Conservation (phyloP, 2,113 vertebrate genomes). For the Sula dactylatra region DNA sequence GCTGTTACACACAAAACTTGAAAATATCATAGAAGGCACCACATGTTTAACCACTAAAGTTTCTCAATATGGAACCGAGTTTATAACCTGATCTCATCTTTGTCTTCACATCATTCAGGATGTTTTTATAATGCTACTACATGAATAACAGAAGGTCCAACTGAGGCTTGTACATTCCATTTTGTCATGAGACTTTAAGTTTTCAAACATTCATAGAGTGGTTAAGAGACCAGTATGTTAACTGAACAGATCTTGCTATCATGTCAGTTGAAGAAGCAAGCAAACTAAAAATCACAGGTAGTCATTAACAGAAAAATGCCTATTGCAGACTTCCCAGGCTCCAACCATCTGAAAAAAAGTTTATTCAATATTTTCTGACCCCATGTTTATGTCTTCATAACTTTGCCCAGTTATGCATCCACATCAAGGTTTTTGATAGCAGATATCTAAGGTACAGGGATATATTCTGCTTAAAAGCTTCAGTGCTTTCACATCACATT, state of each 20-base stretch:
- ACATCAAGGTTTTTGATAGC: background rate
- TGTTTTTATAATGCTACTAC: background rate
- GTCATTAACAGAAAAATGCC: background rate
- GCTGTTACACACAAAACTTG: background rate
- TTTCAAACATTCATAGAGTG: background rate
- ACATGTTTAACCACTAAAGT: accelerated
- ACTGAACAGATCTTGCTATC: background rate
- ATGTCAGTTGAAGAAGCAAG: background rate
- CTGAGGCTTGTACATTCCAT: background rate
- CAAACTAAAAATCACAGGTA: background rate
- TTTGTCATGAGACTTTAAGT: background rate
- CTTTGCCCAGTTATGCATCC: accelerated
- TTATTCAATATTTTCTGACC: background rate
- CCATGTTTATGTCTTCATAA: background rate
- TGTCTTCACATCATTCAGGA: background rate
- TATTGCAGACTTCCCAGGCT: background rate
- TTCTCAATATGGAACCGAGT: background rate
- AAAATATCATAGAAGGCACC: background rate
- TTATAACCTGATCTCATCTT: background rate
- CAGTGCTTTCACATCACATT: background rate
- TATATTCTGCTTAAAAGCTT: background rate
- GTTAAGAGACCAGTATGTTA: accelerated
- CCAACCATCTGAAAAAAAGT: background rate
- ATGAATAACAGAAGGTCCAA: background rate
- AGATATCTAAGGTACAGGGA: background rate